Evolutionary conservation across 2,797 vertebrate genomes (phyloP), one percentile per base, ranked within the genome.

Genomic region (Alca torda): DNA sequence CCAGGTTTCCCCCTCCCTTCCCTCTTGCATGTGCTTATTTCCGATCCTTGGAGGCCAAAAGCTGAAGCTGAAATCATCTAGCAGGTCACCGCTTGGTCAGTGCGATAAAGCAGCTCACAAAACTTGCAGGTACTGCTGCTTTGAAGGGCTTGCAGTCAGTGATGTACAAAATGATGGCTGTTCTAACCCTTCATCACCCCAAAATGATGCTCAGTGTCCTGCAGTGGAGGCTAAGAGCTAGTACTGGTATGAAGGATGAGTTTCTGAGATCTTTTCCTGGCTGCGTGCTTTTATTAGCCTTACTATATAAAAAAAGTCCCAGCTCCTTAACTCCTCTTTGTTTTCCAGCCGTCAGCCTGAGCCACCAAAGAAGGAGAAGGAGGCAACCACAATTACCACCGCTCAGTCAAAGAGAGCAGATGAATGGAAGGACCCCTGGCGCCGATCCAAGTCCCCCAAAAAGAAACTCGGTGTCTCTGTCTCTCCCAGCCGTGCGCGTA

Each of bases 351-450:
- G 99, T 65, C 99, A 99, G 14, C 98, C 99, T 89, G 99, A 99
- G 96, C 98, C 98, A 19, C 96, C 97, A 76, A 98, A 98, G 98
- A 98, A 98, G 96, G 98, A 98, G 86, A 98, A 98, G 97, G 98
- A 98, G 75, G 96, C 98, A 2, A 28, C 77, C 1, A 4, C 96
- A 0, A 82, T 98, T 15, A 26, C 93, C 4, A 93, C 97, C 2
- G 54, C 99, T 0, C 96, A 98, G 48, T 98, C 99, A 12, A 99
- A 99, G 96, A 98, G 99, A 19, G 99, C 99, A 0, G 99, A 99
- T 18, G 99, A 99, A 84, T 99, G 99, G 99, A 99, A 99, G 96
- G 99, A 99, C 75, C 99, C 99, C 0, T 99, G 99, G 99, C 99
- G 99, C 69, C 98, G 99, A 97, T 99, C 99, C 70, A 99, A 99